phyloP scores from a whole-genome alignment of 2,888 invertebrate species.

The Nemurella pictetii region DNA sequence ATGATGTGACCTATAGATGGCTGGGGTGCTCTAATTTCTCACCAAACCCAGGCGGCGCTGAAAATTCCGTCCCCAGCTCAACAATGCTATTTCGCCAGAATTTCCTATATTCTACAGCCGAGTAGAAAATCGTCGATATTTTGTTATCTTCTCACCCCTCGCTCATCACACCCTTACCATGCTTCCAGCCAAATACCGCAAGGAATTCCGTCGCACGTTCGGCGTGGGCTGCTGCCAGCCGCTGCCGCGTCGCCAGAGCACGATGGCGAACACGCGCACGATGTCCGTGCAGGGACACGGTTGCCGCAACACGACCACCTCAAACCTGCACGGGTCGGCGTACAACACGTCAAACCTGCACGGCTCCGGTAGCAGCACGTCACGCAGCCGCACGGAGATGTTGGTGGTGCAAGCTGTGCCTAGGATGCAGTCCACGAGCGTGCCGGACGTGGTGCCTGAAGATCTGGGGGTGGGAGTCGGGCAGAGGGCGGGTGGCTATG shows the following conservation, averaged over 20 bases:
- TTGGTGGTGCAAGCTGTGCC: no score
- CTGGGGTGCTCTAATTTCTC: no score
- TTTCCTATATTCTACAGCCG: no score
- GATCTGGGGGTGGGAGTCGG: neutral
- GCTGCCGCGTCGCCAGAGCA: constrained; percentile 1
- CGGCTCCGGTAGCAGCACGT: constrained; percentile 14
- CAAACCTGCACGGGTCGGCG: neutral
- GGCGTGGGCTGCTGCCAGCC: constrained; percentile 47
- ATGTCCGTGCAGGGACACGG: constrained; percentile 33
- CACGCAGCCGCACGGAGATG: neutral
- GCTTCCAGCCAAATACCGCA: constrained; percentile 55
- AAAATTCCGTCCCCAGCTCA: no score
- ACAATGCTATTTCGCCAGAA: no score
- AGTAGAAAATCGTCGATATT: no score
- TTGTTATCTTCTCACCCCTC: neutral
- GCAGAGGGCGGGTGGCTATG: neutral
- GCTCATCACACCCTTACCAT: no score
- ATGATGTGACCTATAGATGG: no score
- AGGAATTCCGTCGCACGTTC: constrained; percentile 54
- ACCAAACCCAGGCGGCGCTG: no score
- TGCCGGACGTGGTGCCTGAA: neutral
- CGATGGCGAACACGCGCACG: neutral
- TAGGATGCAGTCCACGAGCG: neutral
- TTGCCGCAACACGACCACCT: constrained; percentile 37
- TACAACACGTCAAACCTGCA: constrained; percentile 6